A percentile compares a stretch with the other conserved stretches of the same genome.
Evolutionary conservation across 2,797 vertebrate genomes (phyloP).

Genomic region (Gymnothorax javanicus): DNA sequence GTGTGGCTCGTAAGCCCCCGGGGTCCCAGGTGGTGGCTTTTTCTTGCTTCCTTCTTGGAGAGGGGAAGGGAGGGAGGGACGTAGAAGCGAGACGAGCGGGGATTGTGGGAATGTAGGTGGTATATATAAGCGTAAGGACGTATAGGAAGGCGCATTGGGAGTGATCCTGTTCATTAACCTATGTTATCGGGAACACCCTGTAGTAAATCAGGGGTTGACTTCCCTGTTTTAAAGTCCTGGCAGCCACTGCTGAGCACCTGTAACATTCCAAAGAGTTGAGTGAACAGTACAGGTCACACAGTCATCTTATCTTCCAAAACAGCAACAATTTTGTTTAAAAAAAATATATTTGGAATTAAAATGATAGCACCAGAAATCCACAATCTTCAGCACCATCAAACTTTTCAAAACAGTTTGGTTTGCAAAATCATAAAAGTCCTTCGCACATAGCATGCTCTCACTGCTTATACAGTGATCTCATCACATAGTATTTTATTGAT

Average conservation of each 20-base stretch:
- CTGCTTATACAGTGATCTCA: background rate
- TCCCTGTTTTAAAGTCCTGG: background rate
- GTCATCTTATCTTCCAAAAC: background rate
- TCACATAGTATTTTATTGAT: background rate
- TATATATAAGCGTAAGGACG: no score
- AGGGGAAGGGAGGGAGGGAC: no score
- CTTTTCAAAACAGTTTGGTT: background rate
- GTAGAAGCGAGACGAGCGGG: no score
- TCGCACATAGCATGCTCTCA: background rate
- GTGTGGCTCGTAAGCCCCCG: no score
- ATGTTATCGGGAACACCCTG: no score
- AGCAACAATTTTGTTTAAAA: background rate
- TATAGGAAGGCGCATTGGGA: no score
- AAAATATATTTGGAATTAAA: background rate
- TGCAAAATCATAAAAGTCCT: background rate
- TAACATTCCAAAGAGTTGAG: background rate
- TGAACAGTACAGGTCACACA: background rate
- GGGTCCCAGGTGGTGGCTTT: no score
- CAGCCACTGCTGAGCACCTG: background rate
- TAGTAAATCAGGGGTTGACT: background rate
- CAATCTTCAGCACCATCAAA: background rate
- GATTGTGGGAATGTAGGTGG: no score
- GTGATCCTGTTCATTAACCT: no score
- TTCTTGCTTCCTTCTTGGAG: no score
- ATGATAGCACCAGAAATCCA: constrained; percentile 4